These are phyloP conservation scores for Prunella fulvescens DNA, from an alignment of 2,113 vertebrate species.

Conservation along the genomic window DNA sequence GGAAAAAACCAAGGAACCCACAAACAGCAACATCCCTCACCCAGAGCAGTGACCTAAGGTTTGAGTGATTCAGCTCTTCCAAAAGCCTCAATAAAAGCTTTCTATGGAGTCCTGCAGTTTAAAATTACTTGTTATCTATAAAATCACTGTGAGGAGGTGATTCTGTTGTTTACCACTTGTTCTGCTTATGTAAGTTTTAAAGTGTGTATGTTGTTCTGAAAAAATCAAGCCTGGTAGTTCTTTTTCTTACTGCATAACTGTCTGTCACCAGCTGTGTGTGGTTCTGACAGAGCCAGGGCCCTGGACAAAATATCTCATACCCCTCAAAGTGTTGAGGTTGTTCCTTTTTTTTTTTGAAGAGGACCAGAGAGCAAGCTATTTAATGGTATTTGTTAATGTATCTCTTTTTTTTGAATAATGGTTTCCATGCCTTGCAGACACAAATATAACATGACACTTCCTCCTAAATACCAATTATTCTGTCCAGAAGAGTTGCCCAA, in stretches of 20 bases:
- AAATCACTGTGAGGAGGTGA: background rate
- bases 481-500: background rate
- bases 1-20: background rate
- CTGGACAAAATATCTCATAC: background rate
- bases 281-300: background rate
- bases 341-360: background rate
- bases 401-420: background rate
- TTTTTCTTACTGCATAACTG: background rate
- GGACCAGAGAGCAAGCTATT: background rate
- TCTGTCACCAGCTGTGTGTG: background rate
- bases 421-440: background rate
- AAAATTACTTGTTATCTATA: background rate
- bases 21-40: rapidly evolving
- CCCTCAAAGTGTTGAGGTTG: background rate
- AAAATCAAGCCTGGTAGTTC: background rate
- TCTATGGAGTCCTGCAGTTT: background rate
- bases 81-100: background rate
- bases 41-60: background rate
- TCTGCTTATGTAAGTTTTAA: background rate
- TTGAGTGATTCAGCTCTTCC: background rate
- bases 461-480: background rate
- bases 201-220: background rate
- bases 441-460: constrained; percentile 15
- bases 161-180: background rate
- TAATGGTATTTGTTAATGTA: background rate